Conservation (phyloP, 2,888 invertebrate species). For the Stegana nigrithorax region DNA sequence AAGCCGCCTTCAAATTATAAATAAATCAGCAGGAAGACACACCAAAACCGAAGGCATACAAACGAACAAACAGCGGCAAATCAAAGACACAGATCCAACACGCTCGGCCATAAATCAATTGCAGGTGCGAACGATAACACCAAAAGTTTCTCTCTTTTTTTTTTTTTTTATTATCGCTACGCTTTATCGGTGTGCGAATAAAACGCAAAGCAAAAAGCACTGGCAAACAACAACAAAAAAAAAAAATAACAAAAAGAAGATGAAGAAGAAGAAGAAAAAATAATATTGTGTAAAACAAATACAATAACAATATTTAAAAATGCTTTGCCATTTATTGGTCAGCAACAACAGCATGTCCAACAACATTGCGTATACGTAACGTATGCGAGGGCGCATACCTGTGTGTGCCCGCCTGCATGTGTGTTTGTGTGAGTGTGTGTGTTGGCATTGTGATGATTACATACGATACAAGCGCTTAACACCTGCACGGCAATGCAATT, state of each 20-base stretch:
- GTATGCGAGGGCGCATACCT: neutral
- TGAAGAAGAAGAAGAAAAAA: neutral
- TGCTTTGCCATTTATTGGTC: conserved; percentile 11
- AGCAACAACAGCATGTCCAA: neutral
- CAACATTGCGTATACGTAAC: neutral
- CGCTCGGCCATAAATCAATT: conserved; percentile 7
- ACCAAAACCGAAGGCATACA: neutral
- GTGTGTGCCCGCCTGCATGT: neutral
- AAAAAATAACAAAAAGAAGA: neutral
- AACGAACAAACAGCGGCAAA: neutral
- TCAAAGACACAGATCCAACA: neutral
- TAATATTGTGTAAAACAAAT: conserved; percentile 4
- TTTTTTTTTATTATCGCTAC: neutral
- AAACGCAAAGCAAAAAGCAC: neutral
- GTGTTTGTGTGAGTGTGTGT: conserved; percentile 5
- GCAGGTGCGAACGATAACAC: conserved; percentile 19
- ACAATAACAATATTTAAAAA: conserved; percentile 13
- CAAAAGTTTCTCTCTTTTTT: neutral
- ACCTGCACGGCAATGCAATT: conserved; percentile 20
- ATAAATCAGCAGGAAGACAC: too few relatives aligned
- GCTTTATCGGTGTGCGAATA: neutral
- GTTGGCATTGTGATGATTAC: conserved; percentile 15
- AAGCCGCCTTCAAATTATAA: too few relatives aligned
- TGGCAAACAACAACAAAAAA: neutral
- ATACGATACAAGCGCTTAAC: conserved; percentile 16